Evolutionary conservation across 2,888 invertebrate genomes (phyloP), one percentile per base, ranked within the genome.

Genomic region (Troides helena): DNA sequence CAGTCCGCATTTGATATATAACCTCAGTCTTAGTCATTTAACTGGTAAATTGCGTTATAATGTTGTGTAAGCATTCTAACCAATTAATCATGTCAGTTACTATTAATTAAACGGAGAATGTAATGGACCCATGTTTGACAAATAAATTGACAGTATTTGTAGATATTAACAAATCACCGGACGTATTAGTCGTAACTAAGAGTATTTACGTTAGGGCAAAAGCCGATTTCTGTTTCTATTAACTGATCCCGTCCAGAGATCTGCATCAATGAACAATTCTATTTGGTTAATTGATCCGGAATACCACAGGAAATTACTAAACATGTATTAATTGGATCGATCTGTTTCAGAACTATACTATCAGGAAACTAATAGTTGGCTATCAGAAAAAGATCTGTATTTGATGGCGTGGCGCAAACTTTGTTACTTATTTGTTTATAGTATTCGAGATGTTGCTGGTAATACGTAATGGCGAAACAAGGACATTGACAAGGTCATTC

Each of bases 321-420:
- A 61, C 69, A 21, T 23, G 56, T 69, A 69, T 69, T 69, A 65
- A 69, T 69, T 56, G 57, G 56, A 58, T 46, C 30, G 23, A 61
- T 65, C 36, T 62, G 56, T 25, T 60, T 46, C 56, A 69, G 61
- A 21, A 63, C 46, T 12, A 46, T 14, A 53, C 65, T 62, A 65
- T 62, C 60, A 65, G 36, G 59, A n/a, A 62, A 65, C 53, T 17
- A 25, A 65, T 25, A 43, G 56, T 46, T 62, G 57, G 65, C 58
- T 62, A 65, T 17, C 50, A 50, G 50, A 5, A 50, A 17, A 50
- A 39, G 57, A 50, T 17, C 46, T 8, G 25, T 21, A 56, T 65
- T 62, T 56, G 56, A 43, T 46, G 18, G 62, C 25, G 8, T 64
- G 68, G 64, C 50, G 23, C n/a, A 17, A 23, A 60, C 53, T 39